phyloP scores from a whole-genome alignment of 2,888 invertebrate species.

The Cosmia trapezina region DNA sequence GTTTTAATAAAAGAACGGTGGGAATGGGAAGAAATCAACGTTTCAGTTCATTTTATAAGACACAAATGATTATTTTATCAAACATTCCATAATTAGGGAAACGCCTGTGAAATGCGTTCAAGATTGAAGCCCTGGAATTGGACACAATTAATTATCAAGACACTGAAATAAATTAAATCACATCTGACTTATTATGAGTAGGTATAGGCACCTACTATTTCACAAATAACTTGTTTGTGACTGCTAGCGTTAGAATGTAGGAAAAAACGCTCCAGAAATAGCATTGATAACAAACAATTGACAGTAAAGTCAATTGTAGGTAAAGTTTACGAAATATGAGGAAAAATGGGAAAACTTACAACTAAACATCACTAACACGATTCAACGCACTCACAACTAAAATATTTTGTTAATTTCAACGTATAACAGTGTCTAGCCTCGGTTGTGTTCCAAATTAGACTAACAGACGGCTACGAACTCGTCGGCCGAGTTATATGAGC shows the following conservation, averaged over 20 bases:
- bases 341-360: constrained; percentile 25
- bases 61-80: neutral
- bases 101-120: neutral
- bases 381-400: constrained; percentile 59
- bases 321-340: neutral
- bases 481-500: constrained; percentile 87
- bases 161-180: neutral
- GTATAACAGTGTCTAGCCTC: constrained; percentile 81
- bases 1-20: constrained; percentile 15
- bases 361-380: constrained; percentile 34
- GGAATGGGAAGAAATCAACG: neutral
- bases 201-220: neutral
- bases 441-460: constrained; percentile 88
- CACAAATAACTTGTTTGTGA: neutral
- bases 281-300: neutral
- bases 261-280: neutral
- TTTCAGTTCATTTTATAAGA: neutral
- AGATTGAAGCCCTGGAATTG: neutral
- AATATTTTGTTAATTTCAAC: constrained; percentile 59
- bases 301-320: neutral
- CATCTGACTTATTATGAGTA: neutral
- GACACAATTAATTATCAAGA: neutral
- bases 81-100: neutral
- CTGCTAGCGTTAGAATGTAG: neutral
- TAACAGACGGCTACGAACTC: constrained; percentile 79